Evolutionary conservation across 1,140 invertebrate species (phyloP), one percentile per base, ranked within the genome.

Genomic region (Trypoxylus dichotomus): DNA sequence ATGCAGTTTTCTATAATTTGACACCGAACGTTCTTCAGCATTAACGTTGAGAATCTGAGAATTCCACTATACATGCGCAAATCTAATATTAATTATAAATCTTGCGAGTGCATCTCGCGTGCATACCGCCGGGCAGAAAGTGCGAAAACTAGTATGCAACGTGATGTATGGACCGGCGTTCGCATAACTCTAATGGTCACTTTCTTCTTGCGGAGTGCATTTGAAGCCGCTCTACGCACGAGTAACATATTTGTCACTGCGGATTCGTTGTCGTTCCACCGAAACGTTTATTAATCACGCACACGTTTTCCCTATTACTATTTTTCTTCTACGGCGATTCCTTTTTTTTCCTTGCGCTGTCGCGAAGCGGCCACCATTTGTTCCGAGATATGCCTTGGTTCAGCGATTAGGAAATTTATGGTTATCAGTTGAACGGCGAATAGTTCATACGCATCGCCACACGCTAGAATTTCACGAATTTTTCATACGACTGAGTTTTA

Each of bases 201-300:
- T 54, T 54, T 54, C 47, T 54, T 54, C 47, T 54, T n/a, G 47
- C 19, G 47, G 47, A 54, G 47, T 19, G 47, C 47, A 54, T 54
- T 54, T 19, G 47, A 54, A 19, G 15, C 19, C 19, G 47, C 47
- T 54, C 24, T 68, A 68, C 19, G 60, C 27, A 68, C 60, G 47
- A 54, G 47, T 54, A 54, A 54, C 47, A 54, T 68, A 68, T 68
- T 68, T 68, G 27, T 68, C 60, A 68, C 27, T 29, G 21, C 27
- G 60, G 60, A 68, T 68, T 68, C 60, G 60, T 13, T 29, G 21
- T 29, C 60, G 60, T 68, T 29, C 13, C 13, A 25, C 60, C 60
- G 60, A 68, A 68, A 68, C 60, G 27, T 68, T 25, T 29, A 68
- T 68, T 68, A 68, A 68, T 68, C 60, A 68, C 60, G 24, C 24